A percentile compares a stretch with the other conserved stretches of the same genome.
Evolutionary conservation across 2,113 vertebrate genomes (phyloP).

Genomic region (Zapornia atra): DNA sequence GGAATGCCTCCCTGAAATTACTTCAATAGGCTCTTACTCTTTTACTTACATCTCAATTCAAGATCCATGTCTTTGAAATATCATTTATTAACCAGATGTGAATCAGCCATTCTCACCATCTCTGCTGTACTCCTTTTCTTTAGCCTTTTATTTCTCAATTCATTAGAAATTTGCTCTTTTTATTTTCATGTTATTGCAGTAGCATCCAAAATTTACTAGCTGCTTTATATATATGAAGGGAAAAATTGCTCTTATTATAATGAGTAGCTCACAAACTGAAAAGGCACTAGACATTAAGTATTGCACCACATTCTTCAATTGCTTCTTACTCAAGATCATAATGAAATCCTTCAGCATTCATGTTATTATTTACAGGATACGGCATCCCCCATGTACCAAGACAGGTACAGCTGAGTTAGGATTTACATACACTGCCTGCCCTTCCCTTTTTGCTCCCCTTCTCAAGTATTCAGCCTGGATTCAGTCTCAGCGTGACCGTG

Average conservation of each 20-base stretch:
- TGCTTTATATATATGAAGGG: background rate
- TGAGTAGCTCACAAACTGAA: background rate
- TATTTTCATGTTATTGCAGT: background rate
- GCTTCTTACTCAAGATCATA: background rate
- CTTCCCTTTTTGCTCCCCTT: background rate
- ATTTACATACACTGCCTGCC: background rate
- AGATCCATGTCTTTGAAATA: background rate
- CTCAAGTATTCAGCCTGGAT: background rate
- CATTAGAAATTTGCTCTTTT: background rate
- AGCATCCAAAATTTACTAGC: background rate
- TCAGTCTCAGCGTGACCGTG: rapidly evolving
- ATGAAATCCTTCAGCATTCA: background rate
- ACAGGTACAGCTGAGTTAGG: background rate
- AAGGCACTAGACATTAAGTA: background rate
- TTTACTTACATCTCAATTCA: background rate
- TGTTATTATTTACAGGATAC: background rate
- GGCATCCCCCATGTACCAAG: background rate
- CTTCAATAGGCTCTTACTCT: background rate
- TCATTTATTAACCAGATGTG: background rate
- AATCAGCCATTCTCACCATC: background rate
- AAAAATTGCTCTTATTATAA: background rate
- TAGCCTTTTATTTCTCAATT: background rate
- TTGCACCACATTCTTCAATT: background rate
- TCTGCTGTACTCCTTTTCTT: background rate
- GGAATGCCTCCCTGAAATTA: background rate